Evolutionary conservation across 1,140 invertebrate genomes (phyloP).

Genomic region (Ganaspis sp.): DNA sequence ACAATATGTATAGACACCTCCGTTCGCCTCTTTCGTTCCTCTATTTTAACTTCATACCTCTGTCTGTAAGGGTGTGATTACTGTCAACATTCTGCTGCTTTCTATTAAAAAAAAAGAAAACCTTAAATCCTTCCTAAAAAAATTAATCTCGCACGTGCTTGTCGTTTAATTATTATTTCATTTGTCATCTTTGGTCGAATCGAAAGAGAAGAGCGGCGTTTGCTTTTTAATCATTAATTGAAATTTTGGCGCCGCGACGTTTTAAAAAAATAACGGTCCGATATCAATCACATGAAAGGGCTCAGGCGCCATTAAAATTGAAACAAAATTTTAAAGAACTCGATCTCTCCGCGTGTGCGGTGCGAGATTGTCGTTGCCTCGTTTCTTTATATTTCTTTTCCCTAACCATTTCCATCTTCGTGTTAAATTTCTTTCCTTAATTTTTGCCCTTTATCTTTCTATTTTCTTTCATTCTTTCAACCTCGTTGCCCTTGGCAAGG

Average conservation of each 20-base stretch:
- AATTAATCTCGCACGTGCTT: not conserved
- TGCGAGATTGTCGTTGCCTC: constrained; percentile 47
- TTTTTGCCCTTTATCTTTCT: constrained; percentile 32
- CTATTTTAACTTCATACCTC: constrained; percentile 1
- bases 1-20: constrained; percentile 42
- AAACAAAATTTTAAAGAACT: constrained; percentile 37
- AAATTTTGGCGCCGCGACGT: not conserved
- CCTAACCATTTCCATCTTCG: constrained; percentile 33
- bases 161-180: not conserved
- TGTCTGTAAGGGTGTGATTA: constrained; percentile 6
- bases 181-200: not conserved
- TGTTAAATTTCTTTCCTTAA: constrained; percentile 20
- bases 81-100: not conserved
- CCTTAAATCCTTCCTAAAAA: too few species aligned
- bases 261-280: constrained; percentile 25
- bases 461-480: constrained; percentile 33
- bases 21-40: constrained; percentile 36
- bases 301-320: constrained; percentile 44
- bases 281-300: constrained; percentile 27
- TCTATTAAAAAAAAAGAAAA: too few species aligned
- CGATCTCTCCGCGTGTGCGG: constrained; percentile 36
- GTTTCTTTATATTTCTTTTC: constrained; percentile 22
- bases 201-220: constrained; percentile 39
- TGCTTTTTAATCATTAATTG: not conserved
- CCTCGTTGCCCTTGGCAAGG: constrained; percentile 31